Base-by-base conservation (phyloP, 2,113 vertebrate genomes). In the Mugil cephalus region DNA sequence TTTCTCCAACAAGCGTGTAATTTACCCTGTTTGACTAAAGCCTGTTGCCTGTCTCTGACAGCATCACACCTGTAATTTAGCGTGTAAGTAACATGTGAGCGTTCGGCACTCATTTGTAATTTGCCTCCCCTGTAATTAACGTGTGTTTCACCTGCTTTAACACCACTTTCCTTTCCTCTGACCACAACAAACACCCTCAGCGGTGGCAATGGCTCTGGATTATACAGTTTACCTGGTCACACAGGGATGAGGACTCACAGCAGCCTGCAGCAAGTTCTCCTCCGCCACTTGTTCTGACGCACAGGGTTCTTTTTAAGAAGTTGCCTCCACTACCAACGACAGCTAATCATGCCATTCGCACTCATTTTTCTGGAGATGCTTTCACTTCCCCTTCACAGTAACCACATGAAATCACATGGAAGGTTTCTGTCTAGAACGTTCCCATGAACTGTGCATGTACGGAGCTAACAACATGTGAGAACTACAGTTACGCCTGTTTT, bases 1-100 rank as follows among this genome's bases (percentile, higher is more conserved):
- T 77, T 70, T 74, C 74, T 30, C 63, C 64, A 47, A 8, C 54
- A 77, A 12, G 3, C 42, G 1, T 62, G 54, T 62, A 15, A 66
- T 84, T 73, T 42, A 54, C 58, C 74, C 50, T 12, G 13, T 10
- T 45, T 1, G n/a, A 35, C 34, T 39, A 48, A 71, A 77, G 60
- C 73, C 24, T 58, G 60, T 17, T 62, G 68, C 19, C 81, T 78
- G 70, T 89, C 74, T 77, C 74, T 74, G 71, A 47, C 55, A 5
- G 0, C 0, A 36, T 17, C 71, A 62, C 69, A 65, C 68, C 79
- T 86, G 74, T 77, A 61, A 88, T 87, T 80, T 45, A 24, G 15
- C 30, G 19, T 42, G 4, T 7, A 53, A 12, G 14, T 21, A 67
- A 36, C 60, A 70, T 64, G 66, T 65, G 19, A 55, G 15, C 18